These are phyloP conservation scores for Drosophila rufa DNA, from an alignment of 1,140 invertebrate species.

Conservation along the genomic window DNA sequence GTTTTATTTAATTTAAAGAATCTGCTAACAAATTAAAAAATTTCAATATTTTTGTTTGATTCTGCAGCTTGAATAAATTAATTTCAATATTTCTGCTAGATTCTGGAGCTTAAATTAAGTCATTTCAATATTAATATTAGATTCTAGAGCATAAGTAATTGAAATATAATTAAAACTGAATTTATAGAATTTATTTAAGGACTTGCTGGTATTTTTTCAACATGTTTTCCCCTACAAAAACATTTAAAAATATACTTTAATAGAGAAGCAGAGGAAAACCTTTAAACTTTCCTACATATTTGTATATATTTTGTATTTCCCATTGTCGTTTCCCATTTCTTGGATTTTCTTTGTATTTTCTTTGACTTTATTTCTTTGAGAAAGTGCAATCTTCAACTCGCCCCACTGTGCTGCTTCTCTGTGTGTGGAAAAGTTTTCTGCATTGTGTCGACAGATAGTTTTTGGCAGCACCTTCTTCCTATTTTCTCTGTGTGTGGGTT, in stretches of 20 bases:
- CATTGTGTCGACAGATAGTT: conserved; percentile 62
- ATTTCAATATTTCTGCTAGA: no score
- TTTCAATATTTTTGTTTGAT: background rate
- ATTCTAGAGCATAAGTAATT: background rate
- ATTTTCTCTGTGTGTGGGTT: background rate
- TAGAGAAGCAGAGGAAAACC: background rate
- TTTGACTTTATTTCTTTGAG: background rate
- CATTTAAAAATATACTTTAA: background rate
- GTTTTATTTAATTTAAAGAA: background rate
- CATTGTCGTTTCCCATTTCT: no score
- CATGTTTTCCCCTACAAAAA: background rate
- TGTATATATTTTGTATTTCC: background rate
- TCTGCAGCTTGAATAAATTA: background rate
- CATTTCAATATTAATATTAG: no score
- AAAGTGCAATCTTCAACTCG: conserved; percentile 5
- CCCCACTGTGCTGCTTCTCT: conserved; percentile 24
- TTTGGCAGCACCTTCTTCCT: conserved; percentile 45
- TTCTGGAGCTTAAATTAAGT: no score
- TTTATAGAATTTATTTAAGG: background rate
- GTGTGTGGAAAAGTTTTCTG: conserved; percentile 36
- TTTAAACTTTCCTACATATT: no score
- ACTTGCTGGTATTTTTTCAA: background rate
- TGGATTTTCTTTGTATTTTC: background rate
- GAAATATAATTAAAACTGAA: background rate
- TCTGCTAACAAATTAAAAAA: background rate